A percentile compares a stretch with the other conserved stretches of the same genome.
These are phyloP conservation scores for Cephalopachus bancanus DNA, from an alignment of 2,797 vertebrate species.

Conservation along the genomic window DNA sequence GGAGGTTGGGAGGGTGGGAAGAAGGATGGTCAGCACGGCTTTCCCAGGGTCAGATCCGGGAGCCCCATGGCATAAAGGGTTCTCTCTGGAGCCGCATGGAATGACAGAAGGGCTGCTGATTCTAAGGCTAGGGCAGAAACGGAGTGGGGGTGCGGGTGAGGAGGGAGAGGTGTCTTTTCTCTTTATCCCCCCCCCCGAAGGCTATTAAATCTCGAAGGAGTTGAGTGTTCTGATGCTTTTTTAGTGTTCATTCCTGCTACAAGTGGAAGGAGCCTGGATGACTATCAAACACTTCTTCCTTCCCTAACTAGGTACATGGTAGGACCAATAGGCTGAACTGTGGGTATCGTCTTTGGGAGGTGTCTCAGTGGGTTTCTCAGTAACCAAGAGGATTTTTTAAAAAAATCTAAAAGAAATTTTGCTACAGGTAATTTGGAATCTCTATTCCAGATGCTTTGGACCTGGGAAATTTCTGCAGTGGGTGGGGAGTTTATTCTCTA, in stretches of 20 bases:
- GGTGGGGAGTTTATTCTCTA: constrained; percentile 62
- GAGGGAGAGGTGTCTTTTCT: not conserved
- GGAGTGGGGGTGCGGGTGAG: not conserved
- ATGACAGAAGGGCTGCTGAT: constrained; percentile 45
- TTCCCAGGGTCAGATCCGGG: constrained; percentile 32
- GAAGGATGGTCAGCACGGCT: constrained; percentile 2
- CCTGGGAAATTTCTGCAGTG: constrained; percentile 65
- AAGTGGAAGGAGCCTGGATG: constrained; percentile 77
- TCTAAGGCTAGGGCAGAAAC: not conserved
- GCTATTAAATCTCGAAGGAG: constrained; percentile 63
- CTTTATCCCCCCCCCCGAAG: not conserved
- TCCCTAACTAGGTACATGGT: constrained; percentile 49
- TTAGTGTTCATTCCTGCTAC: constrained; percentile 76
- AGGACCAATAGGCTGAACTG: constrained; percentile 20
- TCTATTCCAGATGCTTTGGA: constrained; percentile 29
- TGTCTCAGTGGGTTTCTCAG: constrained; percentile 36
- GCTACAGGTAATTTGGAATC: constrained; percentile 48
- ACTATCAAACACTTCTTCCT: constrained; percentile 59
- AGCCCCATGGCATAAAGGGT: constrained; percentile 24
- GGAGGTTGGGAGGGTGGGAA: not conserved
- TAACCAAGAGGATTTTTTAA: constrained; percentile 28
- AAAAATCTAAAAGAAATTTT: constrained; percentile 57
- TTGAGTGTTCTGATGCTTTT: constrained; percentile 61
- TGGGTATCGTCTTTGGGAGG: constrained; percentile 33
- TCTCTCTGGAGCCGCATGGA: constrained; percentile 14